A percentile compares a stretch with the other conserved stretches of the same genome.
Conservation (phyloP, 23 tunicate genomes). For the Halocynthia aurantium region DNA sequence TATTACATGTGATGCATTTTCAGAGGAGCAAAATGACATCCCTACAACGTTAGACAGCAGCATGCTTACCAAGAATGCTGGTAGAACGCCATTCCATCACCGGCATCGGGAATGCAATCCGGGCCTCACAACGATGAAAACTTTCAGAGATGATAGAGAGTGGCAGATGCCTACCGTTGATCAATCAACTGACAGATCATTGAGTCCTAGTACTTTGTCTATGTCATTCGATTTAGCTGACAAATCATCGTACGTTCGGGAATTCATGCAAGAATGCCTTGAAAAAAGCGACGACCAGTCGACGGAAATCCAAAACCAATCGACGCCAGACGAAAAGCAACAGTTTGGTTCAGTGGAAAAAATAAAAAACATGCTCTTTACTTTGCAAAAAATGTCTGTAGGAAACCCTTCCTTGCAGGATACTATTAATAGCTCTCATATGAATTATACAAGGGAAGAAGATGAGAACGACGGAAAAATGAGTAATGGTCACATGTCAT, state of each 20-base stretch:
- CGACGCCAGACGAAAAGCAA: too few relatives aligned
- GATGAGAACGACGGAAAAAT: neutral
- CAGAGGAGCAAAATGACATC: too few relatives aligned
- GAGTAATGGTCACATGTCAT: neutral
- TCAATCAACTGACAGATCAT: neutral
- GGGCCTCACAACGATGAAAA: neutral
- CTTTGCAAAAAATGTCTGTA: neutral
- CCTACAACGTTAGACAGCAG: too few relatives aligned
- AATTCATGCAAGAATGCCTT: neutral
- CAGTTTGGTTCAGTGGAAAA: neutral
- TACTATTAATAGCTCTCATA: neutral
- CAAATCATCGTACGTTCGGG: neutral
- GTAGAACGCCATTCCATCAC: constrained; percentile 1
- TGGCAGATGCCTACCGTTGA: neutral
- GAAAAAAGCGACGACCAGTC: neutral
- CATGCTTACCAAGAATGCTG: neutral
- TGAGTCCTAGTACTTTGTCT: neutral
- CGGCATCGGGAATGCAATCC: neutral
- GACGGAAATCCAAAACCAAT: too few relatives aligned
- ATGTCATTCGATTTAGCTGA: neutral
- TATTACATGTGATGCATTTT: too few relatives aligned
- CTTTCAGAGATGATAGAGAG: neutral
- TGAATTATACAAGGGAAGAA: neutral
- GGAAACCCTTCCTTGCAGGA: neutral
- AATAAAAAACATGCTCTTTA: constrained; percentile 1